phyloP scores from a whole-genome alignment of 1,140 invertebrate genomes.

The Drosophila insularis region DNA sequence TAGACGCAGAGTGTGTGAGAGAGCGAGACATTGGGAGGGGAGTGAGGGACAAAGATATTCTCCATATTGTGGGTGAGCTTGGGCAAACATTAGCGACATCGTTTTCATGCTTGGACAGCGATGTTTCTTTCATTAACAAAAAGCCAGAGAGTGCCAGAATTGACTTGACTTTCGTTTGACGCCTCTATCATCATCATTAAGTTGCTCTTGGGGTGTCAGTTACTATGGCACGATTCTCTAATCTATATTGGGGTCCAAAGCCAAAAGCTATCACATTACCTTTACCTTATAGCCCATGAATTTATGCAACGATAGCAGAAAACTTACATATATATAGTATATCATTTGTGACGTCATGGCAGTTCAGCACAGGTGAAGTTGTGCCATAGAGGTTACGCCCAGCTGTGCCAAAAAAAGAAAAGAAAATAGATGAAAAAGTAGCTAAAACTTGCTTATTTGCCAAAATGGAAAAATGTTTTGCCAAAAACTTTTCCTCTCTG shows the following conservation, averaged over 20 bases:
- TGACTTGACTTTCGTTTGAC: not conserved
- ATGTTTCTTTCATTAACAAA: constrained; percentile 40
- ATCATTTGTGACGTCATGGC: constrained; percentile 35
- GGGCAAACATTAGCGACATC: constrained; percentile 35
- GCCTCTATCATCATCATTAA: constrained; percentile 49
- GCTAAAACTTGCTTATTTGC: constrained; percentile 34
- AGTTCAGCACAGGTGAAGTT: constrained; percentile 23
- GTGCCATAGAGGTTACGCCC: constrained; percentile 11
- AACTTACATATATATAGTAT: not conserved
- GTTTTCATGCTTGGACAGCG: constrained; percentile 33
- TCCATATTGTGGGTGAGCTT: not conserved
- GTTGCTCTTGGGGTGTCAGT: constrained; percentile 45
- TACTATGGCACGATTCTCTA: constrained; percentile 23
- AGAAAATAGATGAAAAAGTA: not conserved
- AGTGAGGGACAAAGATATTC: not conserved
- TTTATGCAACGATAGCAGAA: constrained; percentile 17
- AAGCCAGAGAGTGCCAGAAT: constrained; percentile 12
- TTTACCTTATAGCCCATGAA: constrained; percentile 23
- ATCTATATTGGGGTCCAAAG: constrained; percentile 13
- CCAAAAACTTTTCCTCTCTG: constrained; percentile 32
- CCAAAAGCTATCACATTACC: constrained; percentile 23
- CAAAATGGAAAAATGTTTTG: constrained; percentile 39
- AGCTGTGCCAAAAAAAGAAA: constrained; percentile 15
- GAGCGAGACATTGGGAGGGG: too few species aligned
- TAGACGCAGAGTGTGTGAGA: not conserved